Evolutionary conservation across 53 echinoderm and acorn worm species (phyloP), one percentile per base, ranked within the genome.

Genomic region (Antedon mediterranea): DNA sequence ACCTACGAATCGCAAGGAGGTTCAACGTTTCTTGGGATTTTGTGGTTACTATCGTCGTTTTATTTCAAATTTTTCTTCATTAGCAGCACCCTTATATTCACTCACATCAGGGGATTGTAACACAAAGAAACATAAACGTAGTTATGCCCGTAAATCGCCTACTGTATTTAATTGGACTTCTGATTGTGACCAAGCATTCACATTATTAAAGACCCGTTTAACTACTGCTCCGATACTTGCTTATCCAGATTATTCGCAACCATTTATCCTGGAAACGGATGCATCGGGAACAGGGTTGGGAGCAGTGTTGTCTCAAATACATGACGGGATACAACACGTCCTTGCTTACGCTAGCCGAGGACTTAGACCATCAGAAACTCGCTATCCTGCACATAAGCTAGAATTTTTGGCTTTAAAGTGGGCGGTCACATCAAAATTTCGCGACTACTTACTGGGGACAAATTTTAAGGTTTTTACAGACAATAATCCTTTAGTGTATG

Each of bases 41-140:
- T 29, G 44, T 29, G 43, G 43, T 28, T 78, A 78, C 32, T 79
- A 29, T 30, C 71, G 79, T 3, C 71, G 79, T 23, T 79, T 79
- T 28, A 79, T 79, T 71, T 3, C 71, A 4, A 72, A 72, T 3
- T 79, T 33, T 31, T 79, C 71, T 31, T 71, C 32, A 0, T 71
- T 79, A 0, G 79, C 79, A 0, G 6, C 31, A 29, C 79, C 79
- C 9, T 34, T 79, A 33, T 33, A 79, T 33, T 23, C 32, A 4
- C 32, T 71, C 34, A 71, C 33, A 3, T 79, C 71, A 28, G 72
- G 32, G 6, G 3, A 57, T 26, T 8, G 15, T 57, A 57, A 57
- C 57, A 6, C 57, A 11, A 57, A 57, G 14, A 57, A 57, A 57
- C 20, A 26, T 26, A 57, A 57, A 57, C 57, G 57, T 57, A 57